phyloP scores from a whole-genome alignment of 2,113 vertebrate genomes.

The Heteronetta atricapilla region DNA sequence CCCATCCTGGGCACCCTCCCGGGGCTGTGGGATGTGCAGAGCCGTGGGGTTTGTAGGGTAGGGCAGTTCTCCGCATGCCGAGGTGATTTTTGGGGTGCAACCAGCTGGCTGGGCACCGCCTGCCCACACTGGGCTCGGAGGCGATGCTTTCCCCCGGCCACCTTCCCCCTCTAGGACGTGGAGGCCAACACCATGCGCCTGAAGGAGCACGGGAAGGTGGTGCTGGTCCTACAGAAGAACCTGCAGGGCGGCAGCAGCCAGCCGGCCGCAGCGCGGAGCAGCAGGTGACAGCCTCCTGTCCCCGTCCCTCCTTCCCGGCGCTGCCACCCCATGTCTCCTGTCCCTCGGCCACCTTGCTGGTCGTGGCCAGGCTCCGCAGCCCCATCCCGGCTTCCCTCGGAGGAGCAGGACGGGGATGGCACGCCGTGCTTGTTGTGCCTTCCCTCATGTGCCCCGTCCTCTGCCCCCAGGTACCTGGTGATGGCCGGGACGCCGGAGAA shows the following conservation, averaged over 20 bases:
- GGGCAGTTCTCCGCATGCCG: rapidly evolving
- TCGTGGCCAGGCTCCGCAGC: background rate
- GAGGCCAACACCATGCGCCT: conserved; percentile 94
- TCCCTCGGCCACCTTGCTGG: no score
- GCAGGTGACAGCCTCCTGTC: conserved; percentile 75
- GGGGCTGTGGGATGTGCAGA: background rate
- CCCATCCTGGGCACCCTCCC: background rate
- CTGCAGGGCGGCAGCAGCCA: conserved; percentile 69
- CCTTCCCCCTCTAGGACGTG: conserved; percentile 81
- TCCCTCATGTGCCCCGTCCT: background rate
- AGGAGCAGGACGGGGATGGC: background rate
- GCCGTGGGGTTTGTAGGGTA: background rate
- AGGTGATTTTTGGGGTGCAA: background rate
- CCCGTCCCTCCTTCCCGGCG: background rate
- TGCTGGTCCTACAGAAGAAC: conserved; percentile 90
- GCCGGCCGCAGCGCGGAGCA: conserved; percentile 58
- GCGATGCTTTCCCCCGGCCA: background rate
- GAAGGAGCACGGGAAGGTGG: conserved; percentile 92
- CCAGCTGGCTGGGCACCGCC: background rate
- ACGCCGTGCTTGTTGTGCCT: background rate
- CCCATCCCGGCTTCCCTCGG: background rate
- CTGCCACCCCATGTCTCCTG: background rate
- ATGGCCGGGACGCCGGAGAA: conserved; percentile 95
- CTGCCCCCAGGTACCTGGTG: conserved; percentile 85
- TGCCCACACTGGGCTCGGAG: background rate